Evolutionary conservation across 64 coral and sea anemone species (phyloP), one percentile per base, ranked within the genome.

Genomic region (Montipora sp.): DNA sequence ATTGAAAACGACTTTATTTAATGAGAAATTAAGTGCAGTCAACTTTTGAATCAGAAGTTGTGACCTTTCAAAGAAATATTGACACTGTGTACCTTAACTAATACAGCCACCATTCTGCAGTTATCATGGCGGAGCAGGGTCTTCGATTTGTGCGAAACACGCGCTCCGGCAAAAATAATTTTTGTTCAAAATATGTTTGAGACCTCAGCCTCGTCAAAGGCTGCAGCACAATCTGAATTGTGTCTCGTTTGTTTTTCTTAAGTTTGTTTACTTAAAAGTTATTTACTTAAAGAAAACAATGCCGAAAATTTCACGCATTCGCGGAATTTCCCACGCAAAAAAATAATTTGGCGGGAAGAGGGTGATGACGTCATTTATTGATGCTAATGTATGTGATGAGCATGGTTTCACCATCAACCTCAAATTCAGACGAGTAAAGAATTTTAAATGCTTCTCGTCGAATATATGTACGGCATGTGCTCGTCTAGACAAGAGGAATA

Each of bases 361-460:
- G 5, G 14, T 49, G 75, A 48, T 78, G 75, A 78, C 75, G 75
- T 78, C 75, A 8, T 18, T 75, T 49, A n/a, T 48, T 49, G 75
- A 78, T 77, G 82, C 61, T 21, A 84, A 84, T 84, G 65, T 84
- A 22, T 70, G 8, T 70, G 60, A 3, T 63, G 82, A 84, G 59
- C 9, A 43, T 45, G 14, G 46, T 48, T 71, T 46, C 8, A 46
- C 49, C 47, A 46, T 61, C 47, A 46, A 84, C 70, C 82, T 19
- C 48, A 59, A 81, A 81, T 45, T 22, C 8, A 84, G 19, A 36
- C 65, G 19, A 71, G 9, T 18, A 16, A 20, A 69, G 82, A 22
- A 49, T 49, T 21, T 50, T 48, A 3, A 16, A 49, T 6, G 11
- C 68, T 71, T 78, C 46, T 12, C 46, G 0, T 83, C 16, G 80